These are phyloP conservation scores for Biston stratarius DNA, from an alignment of 2,888 invertebrate species.

Conservation along the genomic window DNA sequence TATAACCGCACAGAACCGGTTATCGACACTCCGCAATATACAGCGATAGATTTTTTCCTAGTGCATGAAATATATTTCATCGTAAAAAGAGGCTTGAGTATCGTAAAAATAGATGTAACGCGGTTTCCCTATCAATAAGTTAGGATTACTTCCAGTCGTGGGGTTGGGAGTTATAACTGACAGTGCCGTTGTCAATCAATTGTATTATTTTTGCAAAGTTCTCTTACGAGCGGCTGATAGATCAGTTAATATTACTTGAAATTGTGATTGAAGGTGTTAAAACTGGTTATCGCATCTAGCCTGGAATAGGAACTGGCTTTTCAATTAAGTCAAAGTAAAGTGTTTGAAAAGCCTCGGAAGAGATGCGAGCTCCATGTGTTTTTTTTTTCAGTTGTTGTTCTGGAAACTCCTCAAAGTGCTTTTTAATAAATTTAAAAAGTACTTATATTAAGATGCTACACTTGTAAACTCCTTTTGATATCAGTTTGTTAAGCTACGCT, in stretches of 20 bases:
- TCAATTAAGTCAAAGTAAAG: too few relatives aligned
- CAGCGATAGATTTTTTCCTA: slow-evolving; percentile 74
- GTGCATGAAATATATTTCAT: slow-evolving; percentile 76
- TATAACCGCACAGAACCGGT: slow-evolving; percentile 57
- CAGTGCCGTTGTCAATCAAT: slow-evolving; percentile 45
- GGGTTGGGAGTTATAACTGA: slow-evolving; percentile 43
- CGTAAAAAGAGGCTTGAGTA: slow-evolving; percentile 78
- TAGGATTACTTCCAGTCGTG: slow-evolving; percentile 66
- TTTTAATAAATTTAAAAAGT: too few relatives aligned
- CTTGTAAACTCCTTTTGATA: not conserved
- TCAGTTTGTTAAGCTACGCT: not conserved
- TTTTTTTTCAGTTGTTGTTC: too few relatives aligned
- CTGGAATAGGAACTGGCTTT: too few relatives aligned
- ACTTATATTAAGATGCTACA: too few relatives aligned
- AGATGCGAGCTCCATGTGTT: too few relatives aligned
- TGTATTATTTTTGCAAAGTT: not conserved
- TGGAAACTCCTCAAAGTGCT: too few relatives aligned
- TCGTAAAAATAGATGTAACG: slow-evolving; percentile 82
- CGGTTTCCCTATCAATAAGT: slow-evolving; percentile 79
- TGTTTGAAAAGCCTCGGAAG: too few relatives aligned
- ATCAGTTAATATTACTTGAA: too few relatives aligned
- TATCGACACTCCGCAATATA: slow-evolving; percentile 71
- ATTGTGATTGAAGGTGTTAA: not conserved
- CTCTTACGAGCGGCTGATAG: not conserved
- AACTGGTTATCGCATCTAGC: not conserved